Conservation (phyloP, 2,797 vertebrate genomes). For the Glossophaga mutica region DNA sequence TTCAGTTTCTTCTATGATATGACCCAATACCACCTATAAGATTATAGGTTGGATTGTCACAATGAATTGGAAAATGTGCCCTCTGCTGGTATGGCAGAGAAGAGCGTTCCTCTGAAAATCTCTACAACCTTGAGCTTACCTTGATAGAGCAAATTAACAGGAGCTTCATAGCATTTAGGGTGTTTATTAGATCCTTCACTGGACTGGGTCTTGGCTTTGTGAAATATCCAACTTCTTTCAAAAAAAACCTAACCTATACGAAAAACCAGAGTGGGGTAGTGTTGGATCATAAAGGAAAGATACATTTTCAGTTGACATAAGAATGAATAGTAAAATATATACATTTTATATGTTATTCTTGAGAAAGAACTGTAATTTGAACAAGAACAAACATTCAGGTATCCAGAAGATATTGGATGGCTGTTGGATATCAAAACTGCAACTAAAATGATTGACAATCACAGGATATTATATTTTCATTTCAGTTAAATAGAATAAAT, state of each 20-base stretch:
- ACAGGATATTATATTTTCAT: not conserved
- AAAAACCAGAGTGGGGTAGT: not conserved
- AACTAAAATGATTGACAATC: not conserved
- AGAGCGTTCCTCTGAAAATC: conserved; percentile 6
- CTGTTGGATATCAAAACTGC: not conserved
- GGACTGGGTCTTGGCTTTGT: not conserved
- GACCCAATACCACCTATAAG: not conserved
- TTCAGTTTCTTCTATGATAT: not conserved
- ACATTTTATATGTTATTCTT: not conserved
- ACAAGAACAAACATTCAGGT: not conserved
- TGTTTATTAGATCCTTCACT: not conserved
- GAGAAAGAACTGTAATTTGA: conserved; percentile 8
- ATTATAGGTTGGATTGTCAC: not conserved
- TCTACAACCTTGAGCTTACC: conserved; percentile 2
- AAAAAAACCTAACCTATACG: not conserved
- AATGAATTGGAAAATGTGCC: not conserved
- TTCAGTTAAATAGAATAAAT: conserved; percentile 7
- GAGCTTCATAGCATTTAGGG: not conserved
- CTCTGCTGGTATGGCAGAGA: conserved; percentile 40
- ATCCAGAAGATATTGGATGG: not conserved
- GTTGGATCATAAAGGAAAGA: conserved; percentile 1
- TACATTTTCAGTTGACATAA: not conserved
- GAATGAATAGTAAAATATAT: not conserved
- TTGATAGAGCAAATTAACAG: not conserved
- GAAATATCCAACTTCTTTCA: not conserved